Percentiles rank a stretch among this genome's conserved stretches.
Evolutionary conservation across 2,797 vertebrate genomes (phyloP).

Genomic region (Peromyscus attwateri): DNA sequence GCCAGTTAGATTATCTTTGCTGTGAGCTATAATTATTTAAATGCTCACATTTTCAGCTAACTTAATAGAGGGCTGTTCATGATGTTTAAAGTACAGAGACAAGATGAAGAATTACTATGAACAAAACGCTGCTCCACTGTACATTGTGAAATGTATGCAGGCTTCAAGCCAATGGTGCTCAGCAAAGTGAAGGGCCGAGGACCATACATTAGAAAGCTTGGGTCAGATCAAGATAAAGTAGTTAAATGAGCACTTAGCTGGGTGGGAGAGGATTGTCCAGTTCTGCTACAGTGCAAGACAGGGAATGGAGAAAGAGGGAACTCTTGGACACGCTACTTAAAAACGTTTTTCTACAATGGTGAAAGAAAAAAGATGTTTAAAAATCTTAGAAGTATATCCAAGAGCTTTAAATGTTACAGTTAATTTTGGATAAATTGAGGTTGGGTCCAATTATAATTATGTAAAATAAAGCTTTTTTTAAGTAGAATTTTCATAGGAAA

Average conservation of each 20-base stretch:
- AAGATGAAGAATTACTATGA: constrained; percentile 61
- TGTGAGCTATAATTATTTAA: constrained; percentile 43
- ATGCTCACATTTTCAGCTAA: constrained; percentile 63
- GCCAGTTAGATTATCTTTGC: constrained; percentile 29
- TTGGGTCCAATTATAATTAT: constrained; percentile 51
- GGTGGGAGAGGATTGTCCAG: background rate
- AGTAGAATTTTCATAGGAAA: constrained; percentile 76
- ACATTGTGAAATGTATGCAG: constrained; percentile 37
- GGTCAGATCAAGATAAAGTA: constrained; percentile 16
- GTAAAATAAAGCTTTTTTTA: constrained; percentile 75
- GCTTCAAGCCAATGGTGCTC: constrained; percentile 38
- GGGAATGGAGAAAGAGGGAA: no score
- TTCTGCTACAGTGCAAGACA: background rate
- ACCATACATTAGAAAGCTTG: background rate
- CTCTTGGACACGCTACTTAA: background rate
- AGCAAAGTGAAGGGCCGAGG: background rate
- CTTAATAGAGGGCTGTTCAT: background rate
- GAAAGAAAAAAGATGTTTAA: constrained; percentile 1
- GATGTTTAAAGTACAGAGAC: constrained; percentile 9
- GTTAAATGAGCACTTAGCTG: background rate
- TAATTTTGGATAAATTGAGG: constrained; percentile 46
- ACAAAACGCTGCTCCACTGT: constrained; percentile 1
- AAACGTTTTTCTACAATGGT: background rate
- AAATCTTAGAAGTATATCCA: constrained; percentile 52
- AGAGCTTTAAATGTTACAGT: constrained; percentile 70